Evolutionary conservation across 2,888 invertebrate genomes (phyloP).

Genomic region (Hymenopus coronatus): DNA sequence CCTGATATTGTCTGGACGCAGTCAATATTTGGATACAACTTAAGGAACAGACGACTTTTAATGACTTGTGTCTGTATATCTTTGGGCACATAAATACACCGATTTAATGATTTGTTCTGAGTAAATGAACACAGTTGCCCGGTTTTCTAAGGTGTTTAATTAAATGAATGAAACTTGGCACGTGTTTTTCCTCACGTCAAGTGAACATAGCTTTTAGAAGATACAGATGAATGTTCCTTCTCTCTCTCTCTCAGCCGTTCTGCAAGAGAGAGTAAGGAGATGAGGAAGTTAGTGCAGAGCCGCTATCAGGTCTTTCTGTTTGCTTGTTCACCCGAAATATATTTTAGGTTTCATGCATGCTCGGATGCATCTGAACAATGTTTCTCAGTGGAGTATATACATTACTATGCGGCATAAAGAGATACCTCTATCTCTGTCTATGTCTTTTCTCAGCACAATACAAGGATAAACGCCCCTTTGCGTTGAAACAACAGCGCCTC

Average conservation of each 20-base stretch:
- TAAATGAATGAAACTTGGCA: background rate
- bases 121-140: no score
- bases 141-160: background rate
- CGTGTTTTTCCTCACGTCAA: background rate
- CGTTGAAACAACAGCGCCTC: background rate
- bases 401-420: background rate
- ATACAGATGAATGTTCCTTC: background rate
- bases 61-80: no score
- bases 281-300: background rate
- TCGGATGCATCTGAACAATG: conserved; percentile 17
- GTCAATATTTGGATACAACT: no score
- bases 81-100: no score
- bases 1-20: no score
- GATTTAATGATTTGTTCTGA: no score
- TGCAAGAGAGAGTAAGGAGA: background rate
- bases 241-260: background rate
- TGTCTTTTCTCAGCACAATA: background rate
- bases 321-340: conserved; percentile 17
- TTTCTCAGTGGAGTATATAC: background rate
- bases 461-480: background rate
- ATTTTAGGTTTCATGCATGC: conserved; percentile 12
- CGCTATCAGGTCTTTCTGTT: conserved; percentile 1
- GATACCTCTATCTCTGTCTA: background rate
- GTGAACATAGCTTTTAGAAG: background rate
- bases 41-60: no score